Base-by-base conservation (phyloP, 2,113 vertebrate genomes). In the Raja brachyura region DNA sequence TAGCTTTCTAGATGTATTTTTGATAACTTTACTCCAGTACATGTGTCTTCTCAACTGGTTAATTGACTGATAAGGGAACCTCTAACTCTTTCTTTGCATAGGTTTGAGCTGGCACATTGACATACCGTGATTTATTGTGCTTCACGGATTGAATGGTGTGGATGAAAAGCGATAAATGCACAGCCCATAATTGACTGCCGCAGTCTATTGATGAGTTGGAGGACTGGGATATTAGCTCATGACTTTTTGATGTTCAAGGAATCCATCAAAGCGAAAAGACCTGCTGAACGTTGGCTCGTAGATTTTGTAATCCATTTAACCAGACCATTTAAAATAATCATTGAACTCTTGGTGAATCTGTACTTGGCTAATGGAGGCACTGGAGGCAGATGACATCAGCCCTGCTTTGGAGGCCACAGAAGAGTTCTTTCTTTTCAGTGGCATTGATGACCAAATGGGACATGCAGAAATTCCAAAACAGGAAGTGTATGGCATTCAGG, bases 361-460 rank as follows among this genome's bases (percentile, higher is more conserved):
- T 16, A 31, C n/a, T 22, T 18, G n/a, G 66, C 68, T 20, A 94
- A 98, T 99, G 96, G 98, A 99, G 94, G 97, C 97, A 93, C 96
- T 98, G 93, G 98, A 99, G 94, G 98, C 98, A 48, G 98, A 98
- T 93, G 98, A 99, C 93, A 98, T 99, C 94, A 99, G 99, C 95
- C 99, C 99, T 0, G 98, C 99, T 93, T 95, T 99, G 93, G 99
- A 99, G 95, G 98, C 98, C 86, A 99, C 99, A 0, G 99, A 99
- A 94, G 98, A 99, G 93, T 98, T 99, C 75, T 95, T 99, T 73
- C 90, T 92, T 48, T 92, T 96, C 95, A 98, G 95, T 96, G 97
- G 95, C 93, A 97, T 98, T 93, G 98, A 96, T 75, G 94, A 97
- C 96, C 93, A 96, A 94, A 93, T 95, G 16, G 96, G 96, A 93